Percentiles rank a stretch among this genome's conserved stretches.
Evolutionary conservation across 1,140 invertebrate species (phyloP).

Genomic region (Drosophila parabipectinata): DNA sequence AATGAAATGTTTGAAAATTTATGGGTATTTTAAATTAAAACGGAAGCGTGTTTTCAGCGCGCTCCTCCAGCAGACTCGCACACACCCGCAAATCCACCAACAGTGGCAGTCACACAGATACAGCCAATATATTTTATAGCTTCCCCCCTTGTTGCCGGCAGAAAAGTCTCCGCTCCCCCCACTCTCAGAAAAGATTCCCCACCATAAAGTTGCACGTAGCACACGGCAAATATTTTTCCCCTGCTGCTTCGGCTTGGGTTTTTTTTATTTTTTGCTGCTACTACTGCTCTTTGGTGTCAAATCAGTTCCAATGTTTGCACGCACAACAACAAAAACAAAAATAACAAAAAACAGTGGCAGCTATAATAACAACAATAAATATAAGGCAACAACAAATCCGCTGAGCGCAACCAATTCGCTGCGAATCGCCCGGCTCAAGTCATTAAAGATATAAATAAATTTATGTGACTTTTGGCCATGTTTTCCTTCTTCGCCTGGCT

Average conservation of each 20-base stretch:
- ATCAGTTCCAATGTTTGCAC: conserved; percentile 78
- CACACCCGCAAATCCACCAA: not conserved
- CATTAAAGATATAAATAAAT: conserved; percentile 84
- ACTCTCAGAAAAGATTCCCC: conserved; percentile 23
- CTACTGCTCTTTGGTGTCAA: conserved; percentile 65
- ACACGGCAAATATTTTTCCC: conserved; percentile 61
- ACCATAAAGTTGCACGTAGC: conserved; percentile 74
- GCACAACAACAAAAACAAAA: conserved; percentile 43
- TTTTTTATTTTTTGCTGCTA: conserved; percentile 9
- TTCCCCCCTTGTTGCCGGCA: conserved; percentile 27
- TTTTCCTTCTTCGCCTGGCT: conserved; percentile 37
- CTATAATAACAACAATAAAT: conserved; percentile 33
- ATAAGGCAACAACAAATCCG: conserved; percentile 36
- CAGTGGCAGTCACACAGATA: conserved; percentile 41
- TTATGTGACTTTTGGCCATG: conserved; percentile 78
- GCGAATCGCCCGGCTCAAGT: conserved; percentile 77
- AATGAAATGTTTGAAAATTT: conserved; percentile 84
- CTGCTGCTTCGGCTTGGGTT: conserved; percentile 5
- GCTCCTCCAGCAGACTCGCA: conserved; percentile 25
- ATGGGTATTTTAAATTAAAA: conserved; percentile 84
- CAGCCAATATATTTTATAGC: conserved; percentile 82
- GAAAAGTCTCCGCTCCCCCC: not conserved
- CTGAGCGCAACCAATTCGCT: conserved; percentile 65
- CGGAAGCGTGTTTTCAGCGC: conserved; percentile 83
- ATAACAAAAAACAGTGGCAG: conserved; percentile 10